These are phyloP conservation scores for Huso huso DNA, from an alignment of 2,797 vertebrate genomes.

Conservation along the genomic window DNA sequence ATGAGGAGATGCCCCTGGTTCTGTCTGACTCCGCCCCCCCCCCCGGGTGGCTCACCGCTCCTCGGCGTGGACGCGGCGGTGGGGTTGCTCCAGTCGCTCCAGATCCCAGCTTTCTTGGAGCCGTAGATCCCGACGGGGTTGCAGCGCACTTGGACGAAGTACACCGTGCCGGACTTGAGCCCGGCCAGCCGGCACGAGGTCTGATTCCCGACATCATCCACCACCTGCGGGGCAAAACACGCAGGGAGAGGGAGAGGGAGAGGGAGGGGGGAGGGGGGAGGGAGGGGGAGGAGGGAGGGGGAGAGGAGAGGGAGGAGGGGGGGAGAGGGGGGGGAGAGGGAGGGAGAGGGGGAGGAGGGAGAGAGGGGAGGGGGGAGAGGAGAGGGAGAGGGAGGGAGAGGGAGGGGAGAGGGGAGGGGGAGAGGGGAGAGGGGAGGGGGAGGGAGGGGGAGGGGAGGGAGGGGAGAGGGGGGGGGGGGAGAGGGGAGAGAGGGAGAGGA, in stretches of 20 bases:
- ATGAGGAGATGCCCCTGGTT: too few species aligned
- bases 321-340: constrained; percentile 33
- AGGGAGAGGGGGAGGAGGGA: constrained; percentile 9
- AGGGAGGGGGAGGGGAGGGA: constrained; percentile 21
- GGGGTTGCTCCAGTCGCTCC: constrained; percentile 96
- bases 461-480: constrained; percentile 16
- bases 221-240: constrained; percentile 58
- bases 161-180: constrained; percentile 85
- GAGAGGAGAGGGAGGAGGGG: constrained; percentile 27
- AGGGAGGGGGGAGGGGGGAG: neutral
- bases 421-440: neutral
- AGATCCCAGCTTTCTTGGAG: constrained; percentile 90
- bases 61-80: constrained; percentile 91
- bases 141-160: constrained; percentile 94
- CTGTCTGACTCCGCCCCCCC: too few species aligned
- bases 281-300: constrained; percentile 17
- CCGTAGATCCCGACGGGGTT: constrained; percentile 95
- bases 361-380: neutral
- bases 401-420: constrained; percentile 5
- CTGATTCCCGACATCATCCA: constrained; percentile 92
- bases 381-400: neutral
- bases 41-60: constrained; percentile 63
- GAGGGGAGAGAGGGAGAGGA: constrained; percentile 40
- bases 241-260: neutral
- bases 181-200: constrained; percentile 90